Evolutionary conservation across 2,888 invertebrate species (phyloP).

Genomic region (Portevinia maculata): DNA sequence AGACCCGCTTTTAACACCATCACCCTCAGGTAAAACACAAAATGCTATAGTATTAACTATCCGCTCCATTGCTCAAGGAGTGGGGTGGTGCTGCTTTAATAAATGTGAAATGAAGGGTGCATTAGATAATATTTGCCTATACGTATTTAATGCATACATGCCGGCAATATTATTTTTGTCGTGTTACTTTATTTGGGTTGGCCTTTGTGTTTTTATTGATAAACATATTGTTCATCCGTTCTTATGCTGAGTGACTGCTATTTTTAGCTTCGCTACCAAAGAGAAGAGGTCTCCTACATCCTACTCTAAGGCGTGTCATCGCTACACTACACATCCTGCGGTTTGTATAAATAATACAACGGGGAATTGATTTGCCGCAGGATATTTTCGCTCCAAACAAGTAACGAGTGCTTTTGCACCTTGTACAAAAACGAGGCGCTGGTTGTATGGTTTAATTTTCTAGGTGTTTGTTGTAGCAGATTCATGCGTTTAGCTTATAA

Average conservation of each 20-base stretch:
- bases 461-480: conserved; percentile 55
- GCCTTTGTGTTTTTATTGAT: conserved; percentile 32
- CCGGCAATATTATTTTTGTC: not conserved
- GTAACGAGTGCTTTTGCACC: too few species aligned
- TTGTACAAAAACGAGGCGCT: conserved; percentile 52
- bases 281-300: too few species aligned
- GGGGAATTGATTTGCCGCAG: conserved; percentile 62
- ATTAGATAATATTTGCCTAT: conserved; percentile 52
- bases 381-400: conserved; percentile 42
- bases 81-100: conserved; percentile 40
- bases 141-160: not conserved
- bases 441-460: conserved; percentile 44
- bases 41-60: conserved; percentile 58
- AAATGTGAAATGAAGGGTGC: conserved; percentile 63
- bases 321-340: conserved; percentile 36
- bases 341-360: conserved; percentile 58
- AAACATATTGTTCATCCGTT: conserved; percentile 32
- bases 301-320: conserved; percentile 4
- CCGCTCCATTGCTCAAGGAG: conserved; percentile 28
- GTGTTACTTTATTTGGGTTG: conserved; percentile 31
- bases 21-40: conserved; percentile 35
- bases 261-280: conserved; percentile 4
- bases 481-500: conserved; percentile 46
- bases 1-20: not conserved
- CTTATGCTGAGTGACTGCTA: conserved; percentile 41